Conservation (phyloP, 2,797 vertebrate genomes). For the Melanotaenia nigrans region DNA sequence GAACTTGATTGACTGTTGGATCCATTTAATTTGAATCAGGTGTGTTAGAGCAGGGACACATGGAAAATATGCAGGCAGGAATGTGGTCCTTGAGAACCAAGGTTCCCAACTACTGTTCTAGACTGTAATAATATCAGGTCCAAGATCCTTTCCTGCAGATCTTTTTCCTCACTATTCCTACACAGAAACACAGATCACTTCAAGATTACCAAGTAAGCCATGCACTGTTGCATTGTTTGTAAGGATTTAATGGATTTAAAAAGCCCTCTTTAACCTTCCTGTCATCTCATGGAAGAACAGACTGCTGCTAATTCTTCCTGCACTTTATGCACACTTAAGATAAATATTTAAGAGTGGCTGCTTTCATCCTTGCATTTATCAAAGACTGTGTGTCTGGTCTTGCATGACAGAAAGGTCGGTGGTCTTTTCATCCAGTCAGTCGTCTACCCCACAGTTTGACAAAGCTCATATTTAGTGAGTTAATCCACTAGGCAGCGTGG, state of each 20-base stretch:
- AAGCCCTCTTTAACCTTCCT: conserved; percentile 53
- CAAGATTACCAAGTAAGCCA: conserved; percentile 61
- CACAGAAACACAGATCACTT: conserved; percentile 45
- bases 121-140: not conserved
- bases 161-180: conserved; percentile 28
- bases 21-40: no score
- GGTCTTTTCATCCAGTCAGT: conserved; percentile 53
- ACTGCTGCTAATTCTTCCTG: conserved; percentile 21
- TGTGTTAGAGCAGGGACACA: no score
- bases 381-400: conserved; percentile 16
- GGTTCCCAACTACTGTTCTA: not conserved
- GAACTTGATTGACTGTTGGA: no score
- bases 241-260: conserved; percentile 74
- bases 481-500: conserved; percentile 76
- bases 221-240: conserved; percentile 50
- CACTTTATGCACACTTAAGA: conserved; percentile 8
- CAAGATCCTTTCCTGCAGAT: conserved; percentile 5
- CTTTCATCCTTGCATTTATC: not conserved
- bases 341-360: conserved; percentile 8
- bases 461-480: conserved; percentile 79
- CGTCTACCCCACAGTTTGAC: conserved; percentile 48
- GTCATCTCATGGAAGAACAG: conserved; percentile 44
- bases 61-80: no score
- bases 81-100: no score
- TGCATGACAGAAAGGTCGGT: conserved; percentile 28